Conservation (phyloP, 1,140 invertebrate genomes). For the Neuroterus valhalla region DNA sequence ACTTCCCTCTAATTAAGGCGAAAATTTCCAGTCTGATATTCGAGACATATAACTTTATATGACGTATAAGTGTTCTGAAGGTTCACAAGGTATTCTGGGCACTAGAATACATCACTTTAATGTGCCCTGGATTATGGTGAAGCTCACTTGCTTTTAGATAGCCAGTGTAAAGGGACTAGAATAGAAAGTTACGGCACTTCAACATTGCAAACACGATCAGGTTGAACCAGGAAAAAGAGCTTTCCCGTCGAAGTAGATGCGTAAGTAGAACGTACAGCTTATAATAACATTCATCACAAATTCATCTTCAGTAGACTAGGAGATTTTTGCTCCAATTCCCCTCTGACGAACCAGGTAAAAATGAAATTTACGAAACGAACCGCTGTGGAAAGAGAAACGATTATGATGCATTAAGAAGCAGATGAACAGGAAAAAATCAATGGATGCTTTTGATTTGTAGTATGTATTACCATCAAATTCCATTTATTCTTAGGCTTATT, state of each 20-base stretch:
- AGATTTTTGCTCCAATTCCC: neutral
- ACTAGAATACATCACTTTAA: slow-evolving; percentile 26
- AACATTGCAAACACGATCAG: slow-evolving; percentile 25
- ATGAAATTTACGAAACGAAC: neutral
- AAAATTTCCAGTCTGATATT: neutral
- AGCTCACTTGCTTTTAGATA: slow-evolving; percentile 27
- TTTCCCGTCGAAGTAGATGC: neutral
- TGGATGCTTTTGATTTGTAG: no score
- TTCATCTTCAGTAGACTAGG: neutral
- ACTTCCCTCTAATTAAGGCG: neutral
- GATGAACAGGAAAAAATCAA: no score
- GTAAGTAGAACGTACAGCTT: neutral
- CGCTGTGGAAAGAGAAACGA: no score
- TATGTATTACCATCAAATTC: no score
- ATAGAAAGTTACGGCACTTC: slow-evolving; percentile 15
- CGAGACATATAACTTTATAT: neutral
- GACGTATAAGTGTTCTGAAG: neutral
- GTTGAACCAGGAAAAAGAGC: slow-evolving; percentile 2
- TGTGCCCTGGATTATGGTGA: slow-evolving; percentile 27
- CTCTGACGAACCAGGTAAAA: neutral
- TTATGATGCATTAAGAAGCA: no score
- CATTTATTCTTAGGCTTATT: no score
- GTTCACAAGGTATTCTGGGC: neutral
- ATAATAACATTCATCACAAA: slow-evolving; percentile 11
- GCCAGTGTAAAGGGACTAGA: slow-evolving; percentile 12